phyloP scores from a whole-genome alignment of 2,797 vertebrate species.

The Poecilia gillii region DNA sequence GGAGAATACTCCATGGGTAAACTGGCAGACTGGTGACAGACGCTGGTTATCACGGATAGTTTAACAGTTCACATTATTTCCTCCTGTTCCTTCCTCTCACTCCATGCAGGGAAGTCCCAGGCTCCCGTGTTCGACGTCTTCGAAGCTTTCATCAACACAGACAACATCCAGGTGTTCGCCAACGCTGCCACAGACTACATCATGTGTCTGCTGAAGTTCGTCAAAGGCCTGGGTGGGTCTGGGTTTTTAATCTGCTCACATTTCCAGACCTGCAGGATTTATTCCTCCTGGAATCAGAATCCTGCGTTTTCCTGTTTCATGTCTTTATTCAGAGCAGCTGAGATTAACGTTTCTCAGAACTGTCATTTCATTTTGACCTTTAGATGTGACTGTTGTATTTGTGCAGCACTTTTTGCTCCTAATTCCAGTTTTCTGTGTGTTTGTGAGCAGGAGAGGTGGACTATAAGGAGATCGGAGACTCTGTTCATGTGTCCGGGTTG shows the following conservation, averaged over 20 bases:
- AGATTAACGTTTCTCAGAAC: not conserved
- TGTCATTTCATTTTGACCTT: not conserved
- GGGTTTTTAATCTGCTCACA: not conserved
- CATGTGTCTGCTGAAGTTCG: conserved; percentile 99
- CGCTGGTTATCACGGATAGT: not conserved
- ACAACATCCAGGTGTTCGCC: conserved; percentile 98
- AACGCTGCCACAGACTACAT: conserved; percentile 98
- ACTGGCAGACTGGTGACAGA: not conserved
- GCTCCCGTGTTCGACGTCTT: conserved; percentile 98
- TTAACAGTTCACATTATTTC: not conserved
- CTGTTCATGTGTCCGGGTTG: conserved; percentile 81
- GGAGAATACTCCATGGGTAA: conserved; percentile 94
- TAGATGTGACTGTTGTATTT: not conserved
- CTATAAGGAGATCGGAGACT: conserved; percentile 93
- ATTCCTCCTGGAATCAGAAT: not conserved
- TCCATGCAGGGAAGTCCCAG: conserved; percentile 87
- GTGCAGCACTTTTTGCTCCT: not conserved
- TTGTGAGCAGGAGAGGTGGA: conserved; percentile 88
- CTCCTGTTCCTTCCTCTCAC: not conserved
- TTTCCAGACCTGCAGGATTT: not conserved
- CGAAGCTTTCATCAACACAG: conserved; percentile 96
- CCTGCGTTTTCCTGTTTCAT: not conserved
- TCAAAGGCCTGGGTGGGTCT: conserved; percentile 91
- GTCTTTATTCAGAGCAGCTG: not conserved
- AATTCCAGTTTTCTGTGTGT: not conserved